These are phyloP conservation scores for Chlorodrepanis virens DNA, from an alignment of 2,113 vertebrate genomes.

Conservation along the genomic window DNA sequence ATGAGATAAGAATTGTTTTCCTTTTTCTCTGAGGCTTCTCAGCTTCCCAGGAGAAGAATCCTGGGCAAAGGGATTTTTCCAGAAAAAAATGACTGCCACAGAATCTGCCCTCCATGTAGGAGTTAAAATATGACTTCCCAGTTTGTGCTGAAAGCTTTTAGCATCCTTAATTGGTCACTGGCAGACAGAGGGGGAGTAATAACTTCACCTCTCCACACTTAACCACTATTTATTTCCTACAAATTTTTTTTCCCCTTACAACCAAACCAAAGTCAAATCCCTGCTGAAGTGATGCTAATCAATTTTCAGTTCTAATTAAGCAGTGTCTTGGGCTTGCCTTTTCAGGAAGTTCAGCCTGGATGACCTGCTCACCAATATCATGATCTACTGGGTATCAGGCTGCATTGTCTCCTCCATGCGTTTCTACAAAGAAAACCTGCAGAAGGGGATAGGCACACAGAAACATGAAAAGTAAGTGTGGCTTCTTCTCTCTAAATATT, in stretches of 20 bases:
- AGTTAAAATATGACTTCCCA: not conserved
- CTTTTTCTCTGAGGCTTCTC: too few species aligned
- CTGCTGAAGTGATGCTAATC: not conserved
- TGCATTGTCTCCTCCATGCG: slow-evolving; percentile 73
- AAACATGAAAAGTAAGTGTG: slow-evolving; percentile 67
- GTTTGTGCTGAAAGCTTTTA: not conserved
- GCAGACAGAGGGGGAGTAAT: not conserved
- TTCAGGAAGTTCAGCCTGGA: slow-evolving; percentile 76
- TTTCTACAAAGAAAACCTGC: slow-evolving; percentile 76
- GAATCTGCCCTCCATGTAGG: not conserved
- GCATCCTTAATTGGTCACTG: not conserved
- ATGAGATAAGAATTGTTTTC: too few species aligned
- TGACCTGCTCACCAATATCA: slow-evolving; percentile 78
- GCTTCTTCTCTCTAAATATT: not conserved
- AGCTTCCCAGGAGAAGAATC: too few species aligned
- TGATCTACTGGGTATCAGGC: slow-evolving; percentile 80
- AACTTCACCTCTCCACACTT: not conserved
- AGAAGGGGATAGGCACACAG: slow-evolving; percentile 27
- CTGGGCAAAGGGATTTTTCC: too few species aligned
- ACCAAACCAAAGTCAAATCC: not conserved
- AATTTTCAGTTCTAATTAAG: not conserved
- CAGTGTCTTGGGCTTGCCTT: not conserved
- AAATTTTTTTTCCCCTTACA: not conserved
- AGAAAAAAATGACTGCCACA: too few species aligned
- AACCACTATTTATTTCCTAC: not conserved